Evolutionary conservation across 2,797 vertebrate genomes (phyloP), one percentile per base, ranked within the genome.

Genomic region (Propithecus deckenii): DNA sequence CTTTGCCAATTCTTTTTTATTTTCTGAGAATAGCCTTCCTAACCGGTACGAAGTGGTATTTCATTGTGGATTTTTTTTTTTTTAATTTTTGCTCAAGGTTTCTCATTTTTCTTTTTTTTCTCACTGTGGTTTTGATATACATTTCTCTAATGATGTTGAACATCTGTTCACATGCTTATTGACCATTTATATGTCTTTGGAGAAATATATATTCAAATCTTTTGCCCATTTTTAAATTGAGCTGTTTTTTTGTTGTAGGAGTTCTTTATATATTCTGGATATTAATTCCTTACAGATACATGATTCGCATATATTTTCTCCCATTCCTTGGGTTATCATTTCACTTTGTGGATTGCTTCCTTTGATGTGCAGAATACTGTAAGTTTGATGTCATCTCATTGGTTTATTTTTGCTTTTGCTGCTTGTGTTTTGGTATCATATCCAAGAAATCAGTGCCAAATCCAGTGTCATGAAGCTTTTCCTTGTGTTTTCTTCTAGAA

Each of bases 281-380:
- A 86, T 59, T 69, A 86, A 93, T 48, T 78, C 23, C 38, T 76
- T n/a, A 67, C 23, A 92, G 10, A 78, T 75, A 74, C 28, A 43
- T 86, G 72, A 86, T 93, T 78, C 78, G n/a, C 32, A 93, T 78
- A 48, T 86, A 48, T 69, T 93, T 86, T 57, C 38, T 65, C 59
- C 32, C 17, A 8, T 63, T 76, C 55, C 13, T 13, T 28, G 6
- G 32, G 25, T 75, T 76, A 32, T 59, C 41, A 48, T 46, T 75
- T 23, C 17, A 48, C 23, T 75, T 25, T 63, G 15, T 83, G 89
- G n/a, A 59, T 75, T 78, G 50, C 76, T 86, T 80, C 55, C 30
- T 91, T 90, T 71, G 28, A 86, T 72, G 25, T 80, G 15, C 25
- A 55, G 50, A 46, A 38, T 25, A n/a, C 76, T 83, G 52, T 30